phyloP scores from a whole-genome alignment of 2,797 vertebrate species.

The Phrynocephalus vlangalii region DNA sequence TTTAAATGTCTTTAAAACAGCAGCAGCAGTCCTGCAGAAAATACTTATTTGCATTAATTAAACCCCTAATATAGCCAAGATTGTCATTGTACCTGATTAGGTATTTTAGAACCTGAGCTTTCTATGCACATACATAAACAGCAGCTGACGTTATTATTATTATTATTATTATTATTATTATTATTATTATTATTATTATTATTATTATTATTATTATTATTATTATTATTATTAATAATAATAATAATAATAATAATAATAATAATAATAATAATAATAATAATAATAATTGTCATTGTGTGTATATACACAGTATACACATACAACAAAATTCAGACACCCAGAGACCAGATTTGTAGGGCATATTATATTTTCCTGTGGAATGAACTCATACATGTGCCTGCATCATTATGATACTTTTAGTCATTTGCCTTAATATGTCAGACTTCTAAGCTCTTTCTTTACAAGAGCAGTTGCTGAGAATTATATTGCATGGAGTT shows the following conservation, averaged over 20 bases:
- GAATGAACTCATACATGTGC: not conserved
- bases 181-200: too few relatives aligned
- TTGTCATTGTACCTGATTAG: constrained; percentile 2
- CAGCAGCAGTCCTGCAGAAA: not conserved
- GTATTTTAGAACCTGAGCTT: constrained; percentile 11
- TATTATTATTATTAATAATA: too few relatives aligned
- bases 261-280: too few relatives aligned
- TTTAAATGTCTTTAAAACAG: not conserved
- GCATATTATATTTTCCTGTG: not conserved
- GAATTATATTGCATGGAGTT: not conserved
- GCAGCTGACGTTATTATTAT: not conserved
- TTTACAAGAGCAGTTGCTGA: not conserved
- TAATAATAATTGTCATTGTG: too few relatives aligned
- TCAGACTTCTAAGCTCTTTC: not conserved
- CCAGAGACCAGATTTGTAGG: too few relatives aligned
- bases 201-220: too few relatives aligned
- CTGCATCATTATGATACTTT: not conserved
- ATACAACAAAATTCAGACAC: too few relatives aligned
- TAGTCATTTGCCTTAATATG: not conserved
- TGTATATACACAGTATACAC: too few relatives aligned
- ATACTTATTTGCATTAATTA: not conserved
- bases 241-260: too few relatives aligned
- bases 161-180: too few relatives aligned
- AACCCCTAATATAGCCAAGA: not conserved
- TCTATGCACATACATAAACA: not conserved